Evolutionary conservation across 2,888 invertebrate species (phyloP), one percentile per base, ranked within the genome.

Genomic region (Sarcophaga carnaria): DNA sequence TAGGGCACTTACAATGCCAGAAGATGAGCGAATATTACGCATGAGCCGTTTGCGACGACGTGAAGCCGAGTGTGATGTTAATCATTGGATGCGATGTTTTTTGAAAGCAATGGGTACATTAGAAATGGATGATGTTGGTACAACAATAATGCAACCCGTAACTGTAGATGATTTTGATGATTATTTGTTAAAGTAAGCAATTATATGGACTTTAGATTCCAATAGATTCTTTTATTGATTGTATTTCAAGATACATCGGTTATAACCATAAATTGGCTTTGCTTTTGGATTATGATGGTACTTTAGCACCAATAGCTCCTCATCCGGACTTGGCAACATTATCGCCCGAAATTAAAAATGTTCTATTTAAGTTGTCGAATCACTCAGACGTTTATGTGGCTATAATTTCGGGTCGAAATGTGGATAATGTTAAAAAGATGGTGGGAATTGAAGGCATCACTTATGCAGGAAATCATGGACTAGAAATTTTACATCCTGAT

Each of bases 391-490:
- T 97, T 11, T 97, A 97, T 92, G 97, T 98, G 88, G 97, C 97
- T 37, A 96, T 98, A 89, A 96, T 98, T 72, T 97, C 97, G 0
- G 98, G 97, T 4, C 94, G 98, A 85, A 97, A 97, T 91, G 97
- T 97, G 4, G 96, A 97, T 90, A 97, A 97, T 92, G 97, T 98
- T 0, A 97, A 97, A 91, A 95, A 96, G 89, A 98, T 97, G 97
- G 98, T 98, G 71, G 97, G 97, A 20, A 97, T 98, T 87, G 97
- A 97, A 89, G 97, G 97, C 85, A 97, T 98, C 84, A 98, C 98
- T 0, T 98, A 98, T 91, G 98, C 98, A 0, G 98, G 98, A 54
- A 97, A 97, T 93, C 97, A 98, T 91, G 98, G 97, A 0, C 92
- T 98, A 85, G 97, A 98, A 94, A 97, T 98, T 90, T 93, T 97